Base-by-base conservation (phyloP, 2,888 invertebrate species). In the Diplazon laetatorius region DNA sequence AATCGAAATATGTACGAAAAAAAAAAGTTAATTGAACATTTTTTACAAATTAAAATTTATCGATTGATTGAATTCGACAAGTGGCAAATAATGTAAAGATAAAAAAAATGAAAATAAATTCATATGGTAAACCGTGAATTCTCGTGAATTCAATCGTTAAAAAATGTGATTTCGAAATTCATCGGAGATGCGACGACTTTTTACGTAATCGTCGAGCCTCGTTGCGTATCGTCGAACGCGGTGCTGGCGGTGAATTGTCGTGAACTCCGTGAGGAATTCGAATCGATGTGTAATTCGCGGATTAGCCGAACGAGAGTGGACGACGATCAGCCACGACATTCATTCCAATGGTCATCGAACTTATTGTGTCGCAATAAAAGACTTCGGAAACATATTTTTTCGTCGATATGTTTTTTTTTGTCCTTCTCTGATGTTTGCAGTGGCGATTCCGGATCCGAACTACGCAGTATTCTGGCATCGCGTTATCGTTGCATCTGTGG, bases 311-410 rank as follows among this genome's bases (percentile, higher is more conserved):
- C 4, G 14, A 14, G 55, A 25, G 14, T 14, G 22, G 20, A 9
- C 30, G 20, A n/a, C 22, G 22, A 46, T 14, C 25, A 65, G 3
- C 35, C 18, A 22, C 22, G 25, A 22, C 22, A 48, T 25, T 63
- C 8, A 48, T 35, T 18, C n/a, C 35, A 30, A 48, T 46, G 63
- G 39, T 63, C 63, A 48, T 63, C 48, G 48, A 63, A 63, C 48
- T n/a, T n/a, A n/a, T n/a, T 35, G 6, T 48, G 20, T 63, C 44
- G 63, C 48, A 37, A 48, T 18, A 9, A 20, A 48, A 12, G 35
- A 37, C 50, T n/a, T n/a, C n/a, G n/a, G 52, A 10, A 25, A 25
- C 0, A 30, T 30, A 30, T 30, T 2, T 30, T n/a, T n/a, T n/a
- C n/a, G n/a, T n/a, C n/a, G n/a, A 30, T 30, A 6, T 30, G 4